Conservation (phyloP, 1,140 invertebrate species). For the Drosophila yakuba region DNA sequence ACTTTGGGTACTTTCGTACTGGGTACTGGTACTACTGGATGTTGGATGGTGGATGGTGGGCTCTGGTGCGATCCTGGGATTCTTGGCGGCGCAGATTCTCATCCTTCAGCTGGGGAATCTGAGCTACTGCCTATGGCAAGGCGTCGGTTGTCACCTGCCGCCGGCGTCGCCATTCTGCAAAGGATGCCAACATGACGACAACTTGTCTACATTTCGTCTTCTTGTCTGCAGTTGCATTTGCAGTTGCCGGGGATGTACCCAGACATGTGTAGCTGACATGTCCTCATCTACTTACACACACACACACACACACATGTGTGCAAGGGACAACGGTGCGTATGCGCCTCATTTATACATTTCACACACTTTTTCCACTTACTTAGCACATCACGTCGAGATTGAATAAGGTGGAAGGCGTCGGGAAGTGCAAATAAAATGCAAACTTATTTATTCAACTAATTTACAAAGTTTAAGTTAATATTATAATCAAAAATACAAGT, state of each 20-base stretch:
- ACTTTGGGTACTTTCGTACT: conserved; percentile 1
- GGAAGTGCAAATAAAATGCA: not conserved
- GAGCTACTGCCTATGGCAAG: conserved; percentile 48
- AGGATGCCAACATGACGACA: conserved; percentile 75
- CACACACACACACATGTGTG: conserved; percentile 9
- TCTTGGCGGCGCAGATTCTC: conserved; percentile 30
- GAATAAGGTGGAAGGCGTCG: not conserved
- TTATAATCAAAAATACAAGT: too few relatives aligned
- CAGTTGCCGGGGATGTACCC: conserved; percentile 32
- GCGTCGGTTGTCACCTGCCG: conserved; percentile 75
- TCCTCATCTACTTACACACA: conserved; percentile 13
- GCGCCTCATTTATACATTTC: conserved; percentile 53
- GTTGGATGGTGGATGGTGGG: not conserved
- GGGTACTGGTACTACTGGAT: not conserved
- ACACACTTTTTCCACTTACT: conserved; percentile 78
- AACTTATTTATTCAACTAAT: not conserved
- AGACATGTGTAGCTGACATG: conserved; percentile 46
- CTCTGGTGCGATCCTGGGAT: conserved; percentile 24
- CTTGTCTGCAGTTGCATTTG: conserved; percentile 53
- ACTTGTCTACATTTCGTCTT: conserved; percentile 79
- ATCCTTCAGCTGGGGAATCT: conserved; percentile 7
- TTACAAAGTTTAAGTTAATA: too few relatives aligned
- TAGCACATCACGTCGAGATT: conserved; percentile 64
- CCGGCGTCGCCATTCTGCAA: conserved; percentile 58
- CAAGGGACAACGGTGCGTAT: conserved; percentile 35